Base-by-base conservation (phyloP, 2,888 invertebrate genomes). In the Digitonthophagus gazella region DNA sequence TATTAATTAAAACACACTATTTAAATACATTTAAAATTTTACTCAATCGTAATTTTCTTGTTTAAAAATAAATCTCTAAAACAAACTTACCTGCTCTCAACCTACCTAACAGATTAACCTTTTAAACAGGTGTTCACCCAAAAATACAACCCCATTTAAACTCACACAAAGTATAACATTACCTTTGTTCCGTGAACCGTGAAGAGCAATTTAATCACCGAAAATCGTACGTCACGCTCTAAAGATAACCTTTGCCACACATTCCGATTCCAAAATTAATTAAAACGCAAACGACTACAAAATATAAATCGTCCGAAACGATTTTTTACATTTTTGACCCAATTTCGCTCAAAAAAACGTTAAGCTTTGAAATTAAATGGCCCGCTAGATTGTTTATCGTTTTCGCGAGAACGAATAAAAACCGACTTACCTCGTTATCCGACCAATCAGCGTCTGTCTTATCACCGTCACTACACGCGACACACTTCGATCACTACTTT, bases 201-300 rank as follows among this genome's bases (percentile, higher is more conserved):
- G 28, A 44, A 44, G 28, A 44, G 11, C 28, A 11, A 8, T 44
- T 44, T 8, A 44, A 11, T 44, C 28, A 6, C 28, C 6, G 11
- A 44, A 44, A 44, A 44, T 11, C 6, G 28, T 44, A 44, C 28
- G 28, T 44, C 28, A 44, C 28, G 28, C 8, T 44, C 28, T 44
- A 44, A 44, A 44, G 28, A 44, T 65, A 18, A 65, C 55, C 55
- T 65, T 58, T 18, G 16, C 64, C 54, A 55, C 11, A n/a, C 22
- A 64, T 11, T 15, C n/a, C 15, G 18, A 19, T 63, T 14, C 18
- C 14, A 19, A 64, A 64, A 64, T 22, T 28, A 64, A 64, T 64
- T 64, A 64, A 64, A 64, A 64, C 14, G 44, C n/a, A n/a, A n/a
- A n/a, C n/a, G n/a, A n/a, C n/a, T n/a, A n/a, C n/a, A n/a, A n/a